These are phyloP conservation scores for Archocentrus centrarchus DNA, from an alignment of 2,113 vertebrate species.

Conservation along the genomic window DNA sequence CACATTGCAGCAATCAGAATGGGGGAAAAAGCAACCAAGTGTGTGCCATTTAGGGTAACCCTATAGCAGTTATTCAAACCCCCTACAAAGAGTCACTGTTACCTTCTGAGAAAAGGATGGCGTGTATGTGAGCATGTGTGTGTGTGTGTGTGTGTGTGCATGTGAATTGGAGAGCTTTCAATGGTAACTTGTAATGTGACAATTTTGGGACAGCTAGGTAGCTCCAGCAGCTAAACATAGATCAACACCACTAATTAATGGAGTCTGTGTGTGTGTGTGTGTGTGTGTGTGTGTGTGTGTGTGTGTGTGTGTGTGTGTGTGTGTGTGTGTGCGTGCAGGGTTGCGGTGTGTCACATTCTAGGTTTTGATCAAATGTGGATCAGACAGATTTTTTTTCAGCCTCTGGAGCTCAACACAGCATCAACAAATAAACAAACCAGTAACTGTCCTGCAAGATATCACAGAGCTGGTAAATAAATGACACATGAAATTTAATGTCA, in stretches of 20 bases:
- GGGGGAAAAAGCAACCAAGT: constrained; percentile 36
- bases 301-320: constrained; percentile 39
- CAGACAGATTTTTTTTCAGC: constrained; percentile 34
- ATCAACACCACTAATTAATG: constrained; percentile 61
- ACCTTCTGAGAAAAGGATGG: constrained; percentile 40
- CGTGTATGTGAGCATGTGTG: constrained; percentile 30
- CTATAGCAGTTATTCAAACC: constrained; percentile 71
- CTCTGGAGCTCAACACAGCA: constrained; percentile 30
- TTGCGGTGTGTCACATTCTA: constrained; percentile 37
- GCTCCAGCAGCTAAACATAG: constrained; percentile 67
- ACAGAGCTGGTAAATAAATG: constrained; percentile 22
- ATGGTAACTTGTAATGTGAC: constrained; percentile 55
- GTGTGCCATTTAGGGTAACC: constrained; percentile 66
- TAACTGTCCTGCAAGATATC: constrained; percentile 26
- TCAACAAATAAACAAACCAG: constrained; percentile 49
- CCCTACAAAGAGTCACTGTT: constrained; percentile 73
- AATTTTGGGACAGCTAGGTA: constrained; percentile 61
- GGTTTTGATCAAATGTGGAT: constrained; percentile 64
- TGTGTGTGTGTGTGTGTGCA: constrained; percentile 44
- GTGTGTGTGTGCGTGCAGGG: constrained; percentile 2
- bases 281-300: constrained; percentile 14
- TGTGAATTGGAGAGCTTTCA: constrained; percentile 36
- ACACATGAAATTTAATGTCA: constrained; percentile 1
- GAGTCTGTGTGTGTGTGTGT: constrained; percentile 38
- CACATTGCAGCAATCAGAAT: constrained; percentile 72